These are phyloP conservation scores for Isurus oxyrinchus DNA, from an alignment of 2,113 vertebrate species.

Conservation along the genomic window DNA sequence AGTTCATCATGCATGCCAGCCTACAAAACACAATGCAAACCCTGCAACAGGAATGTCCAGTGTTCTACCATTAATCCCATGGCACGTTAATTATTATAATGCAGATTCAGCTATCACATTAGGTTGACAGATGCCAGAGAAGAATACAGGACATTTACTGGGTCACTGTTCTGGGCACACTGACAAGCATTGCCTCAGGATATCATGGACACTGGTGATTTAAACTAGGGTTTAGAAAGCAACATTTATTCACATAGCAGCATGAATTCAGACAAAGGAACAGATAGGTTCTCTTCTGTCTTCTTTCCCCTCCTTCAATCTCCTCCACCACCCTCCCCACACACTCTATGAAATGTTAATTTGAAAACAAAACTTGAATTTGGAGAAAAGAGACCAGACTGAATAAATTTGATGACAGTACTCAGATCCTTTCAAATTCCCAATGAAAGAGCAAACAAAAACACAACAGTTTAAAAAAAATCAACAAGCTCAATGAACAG, in stretches of 20 bases:
- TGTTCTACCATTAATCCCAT: not conserved
- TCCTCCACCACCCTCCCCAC: not conserved
- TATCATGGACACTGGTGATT: not conserved
- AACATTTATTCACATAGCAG: conserved; percentile 5
- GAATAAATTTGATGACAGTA: not conserved
- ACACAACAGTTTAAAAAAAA: not conserved
- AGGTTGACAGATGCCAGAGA: conserved; percentile 20
- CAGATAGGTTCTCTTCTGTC: not conserved
- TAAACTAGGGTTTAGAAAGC: not conserved
- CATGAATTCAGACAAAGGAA: not conserved
- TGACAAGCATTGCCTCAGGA: not conserved
- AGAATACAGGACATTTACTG: conserved; percentile 16
- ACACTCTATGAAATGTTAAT: not conserved
- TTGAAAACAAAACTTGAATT: conserved; percentile 3
- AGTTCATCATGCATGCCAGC: not conserved
- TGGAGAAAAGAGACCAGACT: not conserved
- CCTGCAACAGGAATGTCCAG: not conserved
- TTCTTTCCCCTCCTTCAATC: not conserved
- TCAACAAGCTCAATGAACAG: not conserved
- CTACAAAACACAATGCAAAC: not conserved
- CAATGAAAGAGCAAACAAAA: not conserved
- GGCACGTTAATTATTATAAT: conserved; percentile 13
- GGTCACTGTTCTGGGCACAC: not conserved
- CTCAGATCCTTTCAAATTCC: not conserved
- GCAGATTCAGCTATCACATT: conserved; percentile 22